Percentiles rank a stretch among this genome's conserved stretches.
Conservation (phyloP, 2,888 invertebrate species). For the Rotaria macrura region DNA sequence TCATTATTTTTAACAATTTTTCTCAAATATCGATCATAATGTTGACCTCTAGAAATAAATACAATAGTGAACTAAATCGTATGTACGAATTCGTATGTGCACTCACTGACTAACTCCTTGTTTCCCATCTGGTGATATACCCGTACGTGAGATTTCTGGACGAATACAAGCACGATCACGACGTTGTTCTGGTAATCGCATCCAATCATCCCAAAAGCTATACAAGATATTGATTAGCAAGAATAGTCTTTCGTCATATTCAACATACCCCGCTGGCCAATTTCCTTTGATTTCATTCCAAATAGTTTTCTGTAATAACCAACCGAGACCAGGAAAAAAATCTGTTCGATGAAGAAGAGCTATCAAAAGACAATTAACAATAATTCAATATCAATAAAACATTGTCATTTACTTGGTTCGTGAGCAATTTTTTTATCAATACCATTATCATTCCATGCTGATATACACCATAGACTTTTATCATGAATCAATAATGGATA, state of each 20-base stretch:
- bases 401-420: slow-evolving; percentile 54
- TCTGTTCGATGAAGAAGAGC: slow-evolving; percentile 83
- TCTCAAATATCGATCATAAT: slow-evolving; percentile 86
- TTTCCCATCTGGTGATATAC: slow-evolving; percentile 53
- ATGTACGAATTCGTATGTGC: background rate
- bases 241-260: background rate
- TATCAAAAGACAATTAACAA: too few species aligned
- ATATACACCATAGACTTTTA: slow-evolving; percentile 83
- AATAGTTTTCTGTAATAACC: slow-evolving; percentile 74
- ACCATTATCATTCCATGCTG: slow-evolving; percentile 99
- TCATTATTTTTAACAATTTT: slow-evolving; percentile 79
- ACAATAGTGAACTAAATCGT: background rate
- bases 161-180: slow-evolving; percentile 79
- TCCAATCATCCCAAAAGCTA: slow-evolving; percentile 97
- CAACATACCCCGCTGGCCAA: slow-evolving; percentile 66
- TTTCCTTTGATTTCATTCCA: slow-evolving; percentile 75
- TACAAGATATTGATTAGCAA: background rate
- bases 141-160: slow-evolving; percentile 85
- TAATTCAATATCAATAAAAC: background rate
- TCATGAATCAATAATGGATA: slow-evolving; percentile 73
- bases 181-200: slow-evolving; percentile 79
- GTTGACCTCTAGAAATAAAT: slow-evolving; percentile 67
- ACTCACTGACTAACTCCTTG: slow-evolving; percentile 56
- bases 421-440: slow-evolving; percentile 64
- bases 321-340: slow-evolving; percentile 91